phyloP scores from a whole-genome alignment of 2,113 vertebrate species.

The Hippocampus guttulatus region DNA sequence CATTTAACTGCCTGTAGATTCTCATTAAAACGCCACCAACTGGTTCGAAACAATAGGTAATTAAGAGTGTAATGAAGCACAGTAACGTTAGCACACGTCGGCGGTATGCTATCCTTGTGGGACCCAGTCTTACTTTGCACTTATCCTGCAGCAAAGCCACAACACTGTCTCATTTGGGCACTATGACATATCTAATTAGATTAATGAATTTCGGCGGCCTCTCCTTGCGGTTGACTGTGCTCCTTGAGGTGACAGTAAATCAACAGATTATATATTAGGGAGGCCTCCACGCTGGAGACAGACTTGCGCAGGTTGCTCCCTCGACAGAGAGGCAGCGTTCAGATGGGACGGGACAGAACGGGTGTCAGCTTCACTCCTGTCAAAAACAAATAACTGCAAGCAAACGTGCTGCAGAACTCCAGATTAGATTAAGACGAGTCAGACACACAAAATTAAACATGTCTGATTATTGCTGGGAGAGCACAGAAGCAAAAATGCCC shows the following conservation, averaged over 20 bases:
- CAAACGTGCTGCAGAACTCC: slow-evolving; percentile 31
- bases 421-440: slow-evolving; percentile 49
- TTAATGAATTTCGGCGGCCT: slow-evolving; percentile 97
- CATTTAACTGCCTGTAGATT: slow-evolving; percentile 82
- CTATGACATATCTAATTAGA: slow-evolving; percentile 99
- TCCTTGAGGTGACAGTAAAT: slow-evolving; percentile 90
- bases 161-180: slow-evolving; percentile 95
- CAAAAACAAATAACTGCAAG: slow-evolving; percentile 33
- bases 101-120: slow-evolving; percentile 90
- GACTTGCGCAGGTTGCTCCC: slow-evolving; percentile 74
- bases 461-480: slow-evolving; percentile 43
- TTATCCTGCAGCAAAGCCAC: slow-evolving; percentile 98
- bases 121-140: slow-evolving; percentile 95
- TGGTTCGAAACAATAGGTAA: slow-evolving; percentile 99
- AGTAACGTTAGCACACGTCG: slow-evolving; percentile 88
- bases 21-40: slow-evolving; percentile 99
- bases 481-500: slow-evolving; percentile 29
- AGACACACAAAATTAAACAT: slow-evolving; percentile 56
- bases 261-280: slow-evolving; percentile 93
- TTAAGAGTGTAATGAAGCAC: slow-evolving; percentile 99
- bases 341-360: slow-evolving; percentile 76
- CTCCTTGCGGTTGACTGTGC: slow-evolving; percentile 88
- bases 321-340: slow-evolving; percentile 67
- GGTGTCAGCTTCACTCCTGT: slow-evolving; percentile 75
- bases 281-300: slow-evolving; percentile 81